A percentile compares a stretch with the other conserved stretches of the same genome.
These are phyloP conservation scores for Myathropa florea DNA, from an alignment of 2,888 invertebrate species.

Conservation along the genomic window DNA sequence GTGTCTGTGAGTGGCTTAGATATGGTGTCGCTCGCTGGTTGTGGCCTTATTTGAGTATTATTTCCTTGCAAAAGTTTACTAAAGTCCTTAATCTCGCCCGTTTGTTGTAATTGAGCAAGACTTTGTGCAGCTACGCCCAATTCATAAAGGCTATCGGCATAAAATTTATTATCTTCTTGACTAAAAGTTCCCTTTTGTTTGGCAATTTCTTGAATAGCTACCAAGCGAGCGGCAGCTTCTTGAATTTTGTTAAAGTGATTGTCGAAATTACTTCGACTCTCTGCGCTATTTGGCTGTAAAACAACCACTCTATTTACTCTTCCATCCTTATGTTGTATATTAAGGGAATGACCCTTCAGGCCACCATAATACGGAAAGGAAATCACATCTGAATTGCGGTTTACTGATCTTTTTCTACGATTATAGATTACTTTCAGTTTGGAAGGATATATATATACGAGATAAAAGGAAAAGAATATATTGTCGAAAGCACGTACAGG, in stretches of 20 bases:
- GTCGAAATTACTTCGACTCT: constrained; percentile 78
- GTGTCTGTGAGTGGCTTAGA: not conserved
- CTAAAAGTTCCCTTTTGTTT: constrained; percentile 83
- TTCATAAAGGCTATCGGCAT: constrained; percentile 83
- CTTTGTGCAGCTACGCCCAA: constrained; percentile 83
- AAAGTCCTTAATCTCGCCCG: constrained; percentile 82
- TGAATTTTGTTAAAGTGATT: constrained; percentile 84
- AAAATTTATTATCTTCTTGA: constrained; percentile 82
- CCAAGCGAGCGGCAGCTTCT: constrained; percentile 82
- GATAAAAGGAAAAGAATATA: not conserved
- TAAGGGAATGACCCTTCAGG: constrained; percentile 85
- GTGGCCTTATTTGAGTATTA: constrained; percentile 30
- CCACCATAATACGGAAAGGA: constrained; percentile 87
- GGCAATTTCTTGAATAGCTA: constrained; percentile 84
- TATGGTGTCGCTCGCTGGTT: constrained; percentile 22
- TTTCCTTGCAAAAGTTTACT: constrained; percentile 80
- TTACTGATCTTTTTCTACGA: constrained; percentile 48
- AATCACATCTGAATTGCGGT: constrained; percentile 54
- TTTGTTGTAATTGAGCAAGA: constrained; percentile 82
- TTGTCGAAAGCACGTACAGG: not conserved
- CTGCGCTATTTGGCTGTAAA: constrained; percentile 46
- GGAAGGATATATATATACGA: constrained; percentile 13
- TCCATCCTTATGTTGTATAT: constrained; percentile 73
- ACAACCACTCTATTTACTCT: constrained; percentile 70
- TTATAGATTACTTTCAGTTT: constrained; percentile 53